Percentiles rank a stretch among this genome's conserved stretches.
Evolutionary conservation across 2,888 invertebrate genomes (phyloP).

Genomic region (Psylliodes chrysocephalus): DNA sequence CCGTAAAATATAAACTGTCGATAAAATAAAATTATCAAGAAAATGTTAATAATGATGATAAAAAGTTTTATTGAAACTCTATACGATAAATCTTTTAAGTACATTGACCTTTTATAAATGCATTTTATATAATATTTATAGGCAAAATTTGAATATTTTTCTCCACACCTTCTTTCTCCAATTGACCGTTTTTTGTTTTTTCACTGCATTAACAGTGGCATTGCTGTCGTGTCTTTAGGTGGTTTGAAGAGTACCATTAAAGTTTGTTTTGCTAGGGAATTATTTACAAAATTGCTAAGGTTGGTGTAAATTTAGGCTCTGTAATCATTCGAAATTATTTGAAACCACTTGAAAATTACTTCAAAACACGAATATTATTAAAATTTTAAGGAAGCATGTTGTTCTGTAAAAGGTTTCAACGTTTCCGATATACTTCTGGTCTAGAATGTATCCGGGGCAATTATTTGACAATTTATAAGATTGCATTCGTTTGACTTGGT

Average conservation of each 20-base stretch:
- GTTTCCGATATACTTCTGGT: background rate
- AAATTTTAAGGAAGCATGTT: slow-evolving; percentile 25
- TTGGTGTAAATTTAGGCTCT: slow-evolving; percentile 42
- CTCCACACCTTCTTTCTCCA: too few relatives aligned
- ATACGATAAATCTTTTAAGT: background rate
- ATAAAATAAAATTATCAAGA: background rate
- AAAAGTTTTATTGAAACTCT: slow-evolving; percentile 2
- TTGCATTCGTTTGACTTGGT: background rate
- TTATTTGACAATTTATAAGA: slow-evolving; percentile 7
- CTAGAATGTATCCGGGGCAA: background rate
- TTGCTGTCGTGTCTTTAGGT: slow-evolving; percentile 39
- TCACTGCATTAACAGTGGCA: background rate
- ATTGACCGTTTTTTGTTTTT: background rate
- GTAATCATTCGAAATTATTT: slow-evolving; percentile 46
- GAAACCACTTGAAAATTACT: slow-evolving; percentile 48
- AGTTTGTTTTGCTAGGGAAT: slow-evolving; percentile 42
- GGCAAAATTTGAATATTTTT: too few relatives aligned
- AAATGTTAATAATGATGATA: background rate
- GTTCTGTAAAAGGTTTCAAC: background rate
- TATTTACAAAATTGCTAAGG: slow-evolving; percentile 46
- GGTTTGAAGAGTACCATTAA: slow-evolving; percentile 40
- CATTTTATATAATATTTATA: background rate
- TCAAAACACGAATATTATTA: slow-evolving; percentile 51
- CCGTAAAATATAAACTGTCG: background rate
- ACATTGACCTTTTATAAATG: background rate